Percentiles rank a stretch among this genome's conserved stretches.
Evolutionary conservation across 1,140 invertebrate genomes (phyloP).

Genomic region (Schlechtendalia chinensis): DNA sequence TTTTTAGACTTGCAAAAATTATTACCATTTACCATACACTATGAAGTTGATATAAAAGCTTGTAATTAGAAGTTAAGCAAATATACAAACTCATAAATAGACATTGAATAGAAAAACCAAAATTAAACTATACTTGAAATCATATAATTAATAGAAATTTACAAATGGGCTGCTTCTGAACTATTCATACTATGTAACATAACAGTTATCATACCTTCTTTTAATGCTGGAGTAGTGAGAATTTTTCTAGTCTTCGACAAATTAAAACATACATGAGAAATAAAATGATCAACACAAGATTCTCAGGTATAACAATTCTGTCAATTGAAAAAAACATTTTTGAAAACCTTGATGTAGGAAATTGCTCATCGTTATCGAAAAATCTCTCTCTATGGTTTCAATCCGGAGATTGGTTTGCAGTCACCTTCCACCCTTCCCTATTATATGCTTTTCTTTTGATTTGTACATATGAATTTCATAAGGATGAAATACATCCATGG

Average conservation of each 20-base stretch:
- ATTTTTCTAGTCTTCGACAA: neutral
- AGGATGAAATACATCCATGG: too few relatives aligned
- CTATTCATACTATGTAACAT: neutral
- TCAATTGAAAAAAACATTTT: too few relatives aligned
- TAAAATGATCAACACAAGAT: too few relatives aligned
- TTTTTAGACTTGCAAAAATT: neutral
- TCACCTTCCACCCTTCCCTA: too few relatives aligned
- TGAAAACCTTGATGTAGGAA: too few relatives aligned
- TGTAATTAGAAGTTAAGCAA: neutral
- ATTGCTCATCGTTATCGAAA: too few relatives aligned
- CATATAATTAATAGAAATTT: neutral
- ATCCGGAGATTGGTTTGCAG: too few relatives aligned
- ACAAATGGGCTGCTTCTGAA: constrained; percentile 7
- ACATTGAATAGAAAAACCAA: constrained; percentile 11
- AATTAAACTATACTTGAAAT: constrained; percentile 16
- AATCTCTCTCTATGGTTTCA: too few relatives aligned
- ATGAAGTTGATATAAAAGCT: constrained; percentile 11
- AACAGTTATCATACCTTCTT: constrained; percentile 8
- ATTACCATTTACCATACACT: neutral
- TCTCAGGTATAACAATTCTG: too few relatives aligned
- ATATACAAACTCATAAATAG: neutral
- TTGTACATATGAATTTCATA: too few relatives aligned
- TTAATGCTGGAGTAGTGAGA: neutral
- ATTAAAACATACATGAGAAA: constrained; percentile 15
- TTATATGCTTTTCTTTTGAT: too few relatives aligned